These are phyloP conservation scores for Brassicogethes aeneus DNA, from an alignment of 2,888 invertebrate genomes.

Conservation along the genomic window DNA sequence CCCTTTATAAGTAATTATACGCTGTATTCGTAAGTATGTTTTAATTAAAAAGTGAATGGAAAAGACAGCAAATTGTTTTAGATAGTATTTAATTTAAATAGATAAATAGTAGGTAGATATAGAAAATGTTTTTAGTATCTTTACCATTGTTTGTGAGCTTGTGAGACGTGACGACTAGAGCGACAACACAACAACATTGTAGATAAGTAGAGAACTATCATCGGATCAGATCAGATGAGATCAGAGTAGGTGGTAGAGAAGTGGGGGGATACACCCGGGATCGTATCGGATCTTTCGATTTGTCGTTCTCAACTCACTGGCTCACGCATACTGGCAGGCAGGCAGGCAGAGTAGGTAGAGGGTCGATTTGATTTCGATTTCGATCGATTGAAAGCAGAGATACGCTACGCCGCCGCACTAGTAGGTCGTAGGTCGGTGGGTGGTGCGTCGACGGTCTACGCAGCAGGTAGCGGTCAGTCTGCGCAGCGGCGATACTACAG, in stretches of 20 bases:
- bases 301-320: slow-evolving; percentile 38
- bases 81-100: too few species aligned
- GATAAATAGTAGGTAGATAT: too few species aligned
- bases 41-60: too few species aligned
- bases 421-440: slow-evolving; percentile 36
- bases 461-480: not conserved
- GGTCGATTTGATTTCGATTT: too few species aligned
- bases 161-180: slow-evolving; percentile 28
- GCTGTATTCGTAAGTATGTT: too few species aligned
- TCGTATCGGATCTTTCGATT: slow-evolving; percentile 10
- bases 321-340: slow-evolving; percentile 33
- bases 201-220: slow-evolving; percentile 34
- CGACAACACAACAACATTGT: slow-evolving; percentile 23
- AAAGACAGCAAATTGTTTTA: too few species aligned
- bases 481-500: not conserved
- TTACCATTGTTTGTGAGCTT: slow-evolving; percentile 38
- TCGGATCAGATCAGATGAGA: slow-evolving; percentile 33
- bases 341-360: slow-evolving; percentile 26
- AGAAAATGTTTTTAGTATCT: slow-evolving; percentile 12
- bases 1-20: too few species aligned
- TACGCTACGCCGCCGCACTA: slow-evolving; percentile 37
- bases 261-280: slow-evolving; percentile 29
- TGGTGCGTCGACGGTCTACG: not conserved
- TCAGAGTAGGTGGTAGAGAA: slow-evolving; percentile 20
- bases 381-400: slow-evolving; percentile 26